A percentile compares a stretch with the other conserved stretches of the same genome.
phyloP scores from a whole-genome alignment of 2,888 invertebrate genomes.

The Ceraclea dissimilis region DNA sequence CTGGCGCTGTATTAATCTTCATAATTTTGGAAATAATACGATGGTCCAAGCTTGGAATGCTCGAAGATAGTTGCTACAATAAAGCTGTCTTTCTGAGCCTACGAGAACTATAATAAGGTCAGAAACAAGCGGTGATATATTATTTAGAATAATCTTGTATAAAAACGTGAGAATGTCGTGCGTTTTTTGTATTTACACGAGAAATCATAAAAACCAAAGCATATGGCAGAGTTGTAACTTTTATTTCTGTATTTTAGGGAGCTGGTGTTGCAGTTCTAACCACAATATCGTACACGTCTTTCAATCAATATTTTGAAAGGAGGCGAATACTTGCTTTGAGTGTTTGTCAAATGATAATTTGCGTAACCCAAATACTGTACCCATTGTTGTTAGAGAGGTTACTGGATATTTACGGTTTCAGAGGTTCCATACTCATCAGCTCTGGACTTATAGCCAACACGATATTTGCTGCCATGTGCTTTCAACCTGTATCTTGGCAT shows the following conservation, averaged over 20 bases:
- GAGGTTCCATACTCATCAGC: slow-evolving; percentile 53
- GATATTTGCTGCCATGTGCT: slow-evolving; percentile 47
- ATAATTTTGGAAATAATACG: no score
- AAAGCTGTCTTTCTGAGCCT: no score
- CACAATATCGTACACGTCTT: slow-evolving; percentile 53
- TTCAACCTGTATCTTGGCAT: slow-evolving; percentile 22
- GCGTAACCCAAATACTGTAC: slow-evolving; percentile 49
- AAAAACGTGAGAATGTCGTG: no score
- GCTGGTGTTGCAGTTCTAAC: slow-evolving; percentile 58
- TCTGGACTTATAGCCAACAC: slow-evolving; percentile 53
- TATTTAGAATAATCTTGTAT: no score
- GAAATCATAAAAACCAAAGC: no score
- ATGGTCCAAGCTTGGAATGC: no score
- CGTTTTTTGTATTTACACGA: no score
- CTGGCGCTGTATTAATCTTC: no score
- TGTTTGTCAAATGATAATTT: slow-evolving; percentile 52
- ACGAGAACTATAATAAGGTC: no score
- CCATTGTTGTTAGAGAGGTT: slow-evolving; percentile 48
- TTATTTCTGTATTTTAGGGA: slow-evolving; percentile 36
- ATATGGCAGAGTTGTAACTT: no score
- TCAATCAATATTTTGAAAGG: slow-evolving; percentile 55
- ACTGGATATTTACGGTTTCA: slow-evolving; percentile 50
- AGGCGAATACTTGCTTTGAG: slow-evolving; percentile 57
- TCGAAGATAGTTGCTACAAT: no score
- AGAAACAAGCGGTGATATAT: no score